Evolutionary conservation across 1,140 invertebrate species (phyloP).

Genomic region (Apis dorsata): DNA sequence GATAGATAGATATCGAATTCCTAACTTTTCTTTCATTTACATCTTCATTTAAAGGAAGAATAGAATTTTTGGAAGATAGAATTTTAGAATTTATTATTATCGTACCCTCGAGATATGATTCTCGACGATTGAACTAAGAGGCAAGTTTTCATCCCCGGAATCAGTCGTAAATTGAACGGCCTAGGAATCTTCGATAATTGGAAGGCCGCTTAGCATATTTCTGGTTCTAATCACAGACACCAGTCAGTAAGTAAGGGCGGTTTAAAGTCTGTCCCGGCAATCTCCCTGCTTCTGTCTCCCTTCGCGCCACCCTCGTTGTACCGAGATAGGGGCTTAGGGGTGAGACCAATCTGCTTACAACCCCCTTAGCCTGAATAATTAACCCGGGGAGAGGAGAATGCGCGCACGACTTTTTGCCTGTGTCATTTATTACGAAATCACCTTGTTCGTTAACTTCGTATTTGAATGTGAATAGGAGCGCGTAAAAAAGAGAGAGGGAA

Average conservation of each 20-base stretch:
- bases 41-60: no score
- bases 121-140: not conserved
- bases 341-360: conserved; percentile 79
- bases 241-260: conserved; percentile 70
- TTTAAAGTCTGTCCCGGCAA: conserved; percentile 70
- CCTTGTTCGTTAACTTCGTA: conserved; percentile 73
- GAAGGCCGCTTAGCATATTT: conserved; percentile 75
- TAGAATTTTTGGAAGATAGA: no score
- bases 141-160: not conserved
- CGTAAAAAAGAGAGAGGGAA: conserved; percentile 16
- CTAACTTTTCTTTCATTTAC: no score
- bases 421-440: conserved; percentile 77
- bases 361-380: conserved; percentile 80
- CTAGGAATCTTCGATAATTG: conserved; percentile 72
- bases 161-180: conserved; percentile 49
- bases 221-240: conserved; percentile 74
- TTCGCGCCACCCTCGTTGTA: conserved; percentile 70
- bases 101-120: not conserved
- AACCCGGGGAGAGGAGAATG: conserved; percentile 69
- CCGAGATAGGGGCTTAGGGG: conserved; percentile 74
- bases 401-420: conserved; percentile 72
- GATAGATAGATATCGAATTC: no score
- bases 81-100: no score
- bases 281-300: conserved; percentile 58
- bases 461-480: conserved; percentile 69